Conservation (phyloP, 2,113 vertebrate species). For the Smithornis capensis region DNA sequence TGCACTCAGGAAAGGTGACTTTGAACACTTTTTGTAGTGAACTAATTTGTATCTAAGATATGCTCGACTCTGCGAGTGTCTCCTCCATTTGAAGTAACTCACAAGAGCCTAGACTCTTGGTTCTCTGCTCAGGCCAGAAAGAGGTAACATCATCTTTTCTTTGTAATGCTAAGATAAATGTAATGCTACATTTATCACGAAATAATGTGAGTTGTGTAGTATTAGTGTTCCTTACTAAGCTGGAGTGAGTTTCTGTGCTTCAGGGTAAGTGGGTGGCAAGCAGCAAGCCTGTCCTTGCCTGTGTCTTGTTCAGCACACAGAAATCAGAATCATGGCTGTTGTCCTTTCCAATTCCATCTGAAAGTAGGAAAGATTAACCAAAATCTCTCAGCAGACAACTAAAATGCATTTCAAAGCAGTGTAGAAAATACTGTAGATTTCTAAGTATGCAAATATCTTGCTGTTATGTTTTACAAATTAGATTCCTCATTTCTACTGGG, state of each 20-base stretch:
- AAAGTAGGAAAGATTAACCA: neutral
- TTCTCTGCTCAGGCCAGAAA: neutral
- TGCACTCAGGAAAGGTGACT: neutral
- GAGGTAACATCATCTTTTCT: neutral
- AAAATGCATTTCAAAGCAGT: neutral
- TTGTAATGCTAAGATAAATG: too few relatives aligned
- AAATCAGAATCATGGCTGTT: neutral
- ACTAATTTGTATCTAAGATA: neutral
- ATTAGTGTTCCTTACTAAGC: neutral
- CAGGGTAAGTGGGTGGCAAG: neutral
- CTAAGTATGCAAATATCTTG: neutral
- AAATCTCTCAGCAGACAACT: neutral
- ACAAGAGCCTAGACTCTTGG: neutral
- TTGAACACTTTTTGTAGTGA: neutral
- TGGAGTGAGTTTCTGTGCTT: neutral
- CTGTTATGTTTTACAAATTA: neutral
- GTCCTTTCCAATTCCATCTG: neutral
- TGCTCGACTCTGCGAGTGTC: neutral
- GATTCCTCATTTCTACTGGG: neutral
- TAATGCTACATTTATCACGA: neutral
- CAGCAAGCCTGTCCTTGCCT: neutral
- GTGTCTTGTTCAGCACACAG: neutral
- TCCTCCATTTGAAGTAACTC: neutral
- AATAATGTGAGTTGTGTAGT: neutral
- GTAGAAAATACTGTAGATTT: neutral